Base-by-base conservation (phyloP, 2,888 invertebrate genomes). In the Trichacis sp. region DNA sequence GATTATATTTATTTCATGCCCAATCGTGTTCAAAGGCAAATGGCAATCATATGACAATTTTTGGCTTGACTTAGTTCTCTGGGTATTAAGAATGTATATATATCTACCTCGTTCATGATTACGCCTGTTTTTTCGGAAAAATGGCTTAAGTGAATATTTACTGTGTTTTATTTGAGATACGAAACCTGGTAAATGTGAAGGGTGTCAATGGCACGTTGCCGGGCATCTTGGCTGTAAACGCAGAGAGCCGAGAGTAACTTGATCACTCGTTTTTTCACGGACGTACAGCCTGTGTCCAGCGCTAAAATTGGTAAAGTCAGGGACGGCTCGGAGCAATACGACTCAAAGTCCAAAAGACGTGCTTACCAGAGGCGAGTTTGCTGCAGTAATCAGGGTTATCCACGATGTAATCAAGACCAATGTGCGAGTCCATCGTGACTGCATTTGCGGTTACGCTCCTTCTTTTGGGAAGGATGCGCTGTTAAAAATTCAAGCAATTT, bases 251-350 rank as follows among this genome's bases (percentile, higher is more conserved):
- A 96, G 71, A 98, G 89, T 66, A 98, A 88, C 87, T 98, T 97
- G 85, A 97, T 94, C 81, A 97, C 96, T 89, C 97, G 97, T 86
- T 97, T 97, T 88, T 97, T 97, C 75, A 97, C 95, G 70, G 94
- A 92, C 53, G 91, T 90, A 81, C 95, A 96, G 73, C 90, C 92
- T 40, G 96, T 95, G 84, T 96, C 95, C 85, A 97, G 88, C 73
- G 97, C 97, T 85, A 93, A 91, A 55, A 95, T 66, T 60, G 59
- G 66, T 61, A 49, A 56, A 69, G 58, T 66, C 66, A 69, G 61
- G 66, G 69, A 24, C 24, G 24, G 24, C 8, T 58, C 66, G 60
- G 60, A n/a, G n/a, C n/a, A n/a, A n/a, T n/a, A n/a, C n/a, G n/a
- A n/a, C 63, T 58, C 48, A 48, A 15, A 55, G 47, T 47, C 20